Evolutionary conservation across 2,888 invertebrate genomes (phyloP).

Genomic region (Papilio protenor): DNA sequence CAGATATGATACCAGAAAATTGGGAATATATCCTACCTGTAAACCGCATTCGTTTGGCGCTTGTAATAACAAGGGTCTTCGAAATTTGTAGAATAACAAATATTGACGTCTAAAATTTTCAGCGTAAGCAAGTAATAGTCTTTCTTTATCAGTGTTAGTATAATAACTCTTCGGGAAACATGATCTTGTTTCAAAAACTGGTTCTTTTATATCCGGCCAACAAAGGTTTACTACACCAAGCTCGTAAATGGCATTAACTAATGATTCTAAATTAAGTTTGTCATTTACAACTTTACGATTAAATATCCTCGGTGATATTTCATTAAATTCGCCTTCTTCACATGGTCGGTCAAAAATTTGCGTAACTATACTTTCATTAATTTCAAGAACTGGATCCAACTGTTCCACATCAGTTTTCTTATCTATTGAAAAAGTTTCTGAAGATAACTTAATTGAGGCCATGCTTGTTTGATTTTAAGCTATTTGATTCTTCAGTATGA

Average conservation of each 20-base stretch:
- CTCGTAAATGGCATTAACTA: constrained; percentile 85
- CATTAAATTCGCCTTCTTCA: constrained; percentile 66
- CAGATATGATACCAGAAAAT: neutral
- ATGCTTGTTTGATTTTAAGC: constrained; percentile 46
- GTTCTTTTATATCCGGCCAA: constrained; percentile 85
- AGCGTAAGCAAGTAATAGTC: constrained; percentile 87
- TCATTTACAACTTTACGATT: constrained; percentile 65
- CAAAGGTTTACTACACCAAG: constrained; percentile 86
- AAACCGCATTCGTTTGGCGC: constrained; percentile 90
- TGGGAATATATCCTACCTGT: constrained; percentile 79
- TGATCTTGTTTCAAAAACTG: constrained; percentile 83
- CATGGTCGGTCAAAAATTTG: constrained; percentile 65
- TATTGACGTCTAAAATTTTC: constrained; percentile 92
- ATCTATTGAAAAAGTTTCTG: constrained; percentile 56
- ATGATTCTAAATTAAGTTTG: constrained; percentile 77
- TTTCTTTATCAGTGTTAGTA: constrained; percentile 88
- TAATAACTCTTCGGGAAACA: constrained; percentile 87
- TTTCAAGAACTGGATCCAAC: constrained; percentile 72
- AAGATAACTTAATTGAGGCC: constrained; percentile 52
- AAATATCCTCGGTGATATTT: constrained; percentile 73
- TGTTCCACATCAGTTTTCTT: constrained; percentile 61
- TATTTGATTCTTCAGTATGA: neutral
- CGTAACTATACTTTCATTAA: constrained; percentile 67
- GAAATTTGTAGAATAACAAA: constrained; percentile 81
- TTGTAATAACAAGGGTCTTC: constrained; percentile 88